Conservation (phyloP, 2,797 vertebrate species). For the Macrochelys suwanniensis region DNA sequence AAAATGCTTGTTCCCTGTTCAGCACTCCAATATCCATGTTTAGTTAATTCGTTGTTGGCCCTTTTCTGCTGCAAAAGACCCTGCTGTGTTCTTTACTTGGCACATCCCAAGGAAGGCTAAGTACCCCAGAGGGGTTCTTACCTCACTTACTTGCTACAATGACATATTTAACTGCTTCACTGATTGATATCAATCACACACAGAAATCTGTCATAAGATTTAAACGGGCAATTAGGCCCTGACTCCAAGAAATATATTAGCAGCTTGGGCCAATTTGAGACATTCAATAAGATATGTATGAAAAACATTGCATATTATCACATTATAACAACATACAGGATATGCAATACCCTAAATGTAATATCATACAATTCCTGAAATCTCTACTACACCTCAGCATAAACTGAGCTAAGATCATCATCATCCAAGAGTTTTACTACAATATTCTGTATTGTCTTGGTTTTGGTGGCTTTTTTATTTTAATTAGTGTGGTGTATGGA, state of each 20-base stretch:
- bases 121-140: background rate
- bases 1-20: background rate
- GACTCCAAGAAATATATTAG: background rate
- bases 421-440: background rate
- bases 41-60: background rate
- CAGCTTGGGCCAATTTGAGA: background rate
- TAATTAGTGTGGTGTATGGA: background rate
- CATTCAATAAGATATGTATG: background rate
- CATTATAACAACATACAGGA: background rate
- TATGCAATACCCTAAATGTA: background rate
- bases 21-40: background rate
- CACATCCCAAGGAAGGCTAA: background rate
- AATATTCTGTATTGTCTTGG: background rate
- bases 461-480: background rate
- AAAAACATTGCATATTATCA: background rate
- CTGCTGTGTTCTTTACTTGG: background rate
- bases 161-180: background rate
- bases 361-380: background rate
- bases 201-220: background rate
- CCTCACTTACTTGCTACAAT: background rate
- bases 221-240: background rate
- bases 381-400: background rate
- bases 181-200: background rate
- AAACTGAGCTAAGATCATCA: background rate
- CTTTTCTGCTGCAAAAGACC: background rate